These are phyloP conservation scores for Lissocephala sabroskyi DNA, from an alignment of 2,888 invertebrate species.

Conservation along the genomic window DNA sequence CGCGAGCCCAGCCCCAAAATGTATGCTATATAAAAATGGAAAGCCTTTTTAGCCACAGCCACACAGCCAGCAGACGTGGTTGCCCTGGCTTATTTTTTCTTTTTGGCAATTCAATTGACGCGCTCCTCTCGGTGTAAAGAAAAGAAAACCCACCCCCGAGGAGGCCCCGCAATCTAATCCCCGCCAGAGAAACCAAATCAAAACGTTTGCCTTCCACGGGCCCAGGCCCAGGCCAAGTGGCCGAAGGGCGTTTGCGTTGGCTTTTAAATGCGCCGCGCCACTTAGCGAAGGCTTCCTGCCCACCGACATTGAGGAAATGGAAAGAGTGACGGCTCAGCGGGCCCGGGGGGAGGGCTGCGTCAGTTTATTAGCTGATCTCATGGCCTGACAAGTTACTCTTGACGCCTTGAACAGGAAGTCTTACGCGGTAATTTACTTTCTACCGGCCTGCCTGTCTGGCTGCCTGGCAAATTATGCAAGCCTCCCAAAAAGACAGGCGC, in stretches of 20 bases:
- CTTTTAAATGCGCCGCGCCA: constrained; percentile 55
- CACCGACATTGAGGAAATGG: not conserved
- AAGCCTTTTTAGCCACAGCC: not conserved
- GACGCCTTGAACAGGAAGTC: constrained; percentile 43
- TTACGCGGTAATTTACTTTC: constrained; percentile 59
- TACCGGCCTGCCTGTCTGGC: too few species aligned
- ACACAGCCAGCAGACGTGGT: not conserved
- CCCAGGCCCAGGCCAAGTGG: constrained; percentile 31
- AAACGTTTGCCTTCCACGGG: constrained; percentile 12
- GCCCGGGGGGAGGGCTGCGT: constrained; percentile 19
- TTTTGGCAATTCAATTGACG: constrained; percentile 47
- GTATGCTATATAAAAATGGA: constrained; percentile 44
- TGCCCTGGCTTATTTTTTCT: constrained; percentile 16
- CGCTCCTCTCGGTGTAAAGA: not conserved
- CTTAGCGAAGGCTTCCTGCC: constrained; percentile 50
- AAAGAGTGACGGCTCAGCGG: too few species aligned
- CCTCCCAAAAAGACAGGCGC: constrained; percentile 39
- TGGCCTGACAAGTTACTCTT: not conserved
- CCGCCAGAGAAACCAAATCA: not conserved
- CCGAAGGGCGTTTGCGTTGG: constrained; percentile 49
- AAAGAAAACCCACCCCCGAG: too few species aligned
- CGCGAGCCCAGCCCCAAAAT: constrained; percentile 21
- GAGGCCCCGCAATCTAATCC: too few species aligned
- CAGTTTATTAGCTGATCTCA: constrained; percentile 47
- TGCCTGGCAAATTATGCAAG: constrained; percentile 53